Evolutionary conservation across 1,140 invertebrate genomes (phyloP).

Genomic region (Phymastichus coffea): DNA sequence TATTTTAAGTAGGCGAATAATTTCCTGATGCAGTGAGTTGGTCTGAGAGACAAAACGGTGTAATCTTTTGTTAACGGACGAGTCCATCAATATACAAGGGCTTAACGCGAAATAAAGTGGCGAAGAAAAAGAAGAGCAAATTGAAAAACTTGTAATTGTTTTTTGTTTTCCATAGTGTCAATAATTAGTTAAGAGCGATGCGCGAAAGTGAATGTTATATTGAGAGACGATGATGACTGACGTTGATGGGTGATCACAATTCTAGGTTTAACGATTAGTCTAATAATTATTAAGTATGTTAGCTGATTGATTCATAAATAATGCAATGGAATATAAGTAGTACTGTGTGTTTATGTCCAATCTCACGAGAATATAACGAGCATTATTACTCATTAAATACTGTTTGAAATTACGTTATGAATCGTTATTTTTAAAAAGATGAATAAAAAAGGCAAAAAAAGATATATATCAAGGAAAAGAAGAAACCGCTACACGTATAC

Average conservation of each 20-base stretch:
- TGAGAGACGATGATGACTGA: slow-evolving; percentile 47
- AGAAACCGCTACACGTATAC: slow-evolving; percentile 24
- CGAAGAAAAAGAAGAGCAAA: slow-evolving; percentile 29
- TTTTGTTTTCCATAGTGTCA: slow-evolving; percentile 38
- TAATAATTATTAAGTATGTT: slow-evolving; percentile 58
- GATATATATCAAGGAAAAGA: slow-evolving; percentile 9
- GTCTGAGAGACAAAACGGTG: slow-evolving; percentile 31
- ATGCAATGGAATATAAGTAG: slow-evolving; percentile 58
- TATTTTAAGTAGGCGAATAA: slow-evolving; percentile 40
- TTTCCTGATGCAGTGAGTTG: slow-evolving; percentile 51
- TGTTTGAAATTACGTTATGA: slow-evolving; percentile 54
- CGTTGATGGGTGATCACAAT: slow-evolving; percentile 57
- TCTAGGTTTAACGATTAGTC: slow-evolving; percentile 57
- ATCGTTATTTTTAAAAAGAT: slow-evolving; percentile 42
- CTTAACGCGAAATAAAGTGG: too few species aligned
- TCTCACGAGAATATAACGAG: slow-evolving; percentile 56
- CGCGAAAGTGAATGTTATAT: slow-evolving; percentile 39
- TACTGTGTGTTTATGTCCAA: slow-evolving; percentile 59
- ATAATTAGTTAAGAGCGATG: slow-evolving; percentile 29
- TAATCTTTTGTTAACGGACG: slow-evolving; percentile 29
- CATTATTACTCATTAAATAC: slow-evolving; percentile 57
- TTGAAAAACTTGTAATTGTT: slow-evolving; percentile 39
- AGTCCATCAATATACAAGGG: slow-evolving; percentile 15
- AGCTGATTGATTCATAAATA: slow-evolving; percentile 58
- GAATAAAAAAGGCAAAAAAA: slow-evolving; percentile 3